phyloP scores from a whole-genome alignment of 2,888 invertebrate species.

The Erebia aethiops region DNA sequence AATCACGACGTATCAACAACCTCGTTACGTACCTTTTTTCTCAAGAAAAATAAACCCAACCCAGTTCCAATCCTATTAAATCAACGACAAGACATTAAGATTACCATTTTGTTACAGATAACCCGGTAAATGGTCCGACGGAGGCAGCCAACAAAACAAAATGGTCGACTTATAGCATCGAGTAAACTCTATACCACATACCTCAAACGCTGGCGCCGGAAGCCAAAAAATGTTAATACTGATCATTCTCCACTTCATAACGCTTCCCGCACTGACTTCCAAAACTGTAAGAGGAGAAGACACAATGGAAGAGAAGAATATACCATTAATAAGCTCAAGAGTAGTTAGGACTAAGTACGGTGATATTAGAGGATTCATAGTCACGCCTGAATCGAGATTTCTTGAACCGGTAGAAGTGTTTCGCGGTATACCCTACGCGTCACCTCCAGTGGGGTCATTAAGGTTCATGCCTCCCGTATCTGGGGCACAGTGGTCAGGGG shows the following conservation, averaged over 20 bases:
- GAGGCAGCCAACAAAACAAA: conserved; percentile 53
- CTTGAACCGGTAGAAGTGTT: conserved; percentile 96
- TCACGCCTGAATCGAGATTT: conserved; percentile 90
- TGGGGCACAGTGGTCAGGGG: conserved; percentile 95
- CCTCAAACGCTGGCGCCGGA: conserved; percentile 65
- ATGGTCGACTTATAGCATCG: conserved; percentile 78
- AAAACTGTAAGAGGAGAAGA: conserved; percentile 73
- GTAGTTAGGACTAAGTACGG: conserved; percentile 95
- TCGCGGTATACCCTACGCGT: conserved; percentile 96
- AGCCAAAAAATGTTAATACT: conserved; percentile 75
- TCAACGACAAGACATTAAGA: conserved; percentile 8
- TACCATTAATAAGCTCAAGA: conserved; percentile 88
- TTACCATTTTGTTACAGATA: conserved; percentile 67
- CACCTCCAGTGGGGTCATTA: conserved; percentile 93
- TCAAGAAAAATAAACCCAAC: background rate
- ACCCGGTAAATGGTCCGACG: conserved; percentile 62
- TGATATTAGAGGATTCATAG: conserved; percentile 92
- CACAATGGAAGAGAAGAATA: conserved; percentile 77
- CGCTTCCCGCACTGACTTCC: conserved; percentile 75
- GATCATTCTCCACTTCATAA: conserved; percentile 74
- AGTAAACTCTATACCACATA: conserved; percentile 50
- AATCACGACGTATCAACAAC: too few relatives aligned
- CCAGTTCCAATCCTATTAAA: conserved; percentile 11
- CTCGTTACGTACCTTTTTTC: too few relatives aligned
- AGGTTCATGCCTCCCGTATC: conserved; percentile 98